Evolutionary conservation across 2,797 vertebrate genomes (phyloP), one percentile per base, ranked within the genome.

Genomic region (Odontamblyopus lacepedii): DNA sequence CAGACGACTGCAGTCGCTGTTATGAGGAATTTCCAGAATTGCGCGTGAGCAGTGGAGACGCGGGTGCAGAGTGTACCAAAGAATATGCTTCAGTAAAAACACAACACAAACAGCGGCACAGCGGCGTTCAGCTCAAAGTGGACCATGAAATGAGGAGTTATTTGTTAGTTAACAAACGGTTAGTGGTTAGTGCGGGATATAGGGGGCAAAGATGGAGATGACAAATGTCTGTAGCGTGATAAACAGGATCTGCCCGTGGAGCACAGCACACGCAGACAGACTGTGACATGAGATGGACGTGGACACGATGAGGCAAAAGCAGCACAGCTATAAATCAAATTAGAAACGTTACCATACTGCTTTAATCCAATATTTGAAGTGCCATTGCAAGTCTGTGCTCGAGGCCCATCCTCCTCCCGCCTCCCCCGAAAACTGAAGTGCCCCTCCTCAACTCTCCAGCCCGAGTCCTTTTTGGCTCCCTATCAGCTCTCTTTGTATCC

Each of bases 291-390:
- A 72, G 70, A 86, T 77, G 85, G 82, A 85, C 70, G 85, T 77
- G 84, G 81, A 89, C 67, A 77, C 41, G 85, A 85, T 75, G 80
- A 90, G 80, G 89, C 84, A 89, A 73, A 84, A 85, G 80, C 85
- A 67, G 89, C 84, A 88, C 85, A 82, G 82, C 78, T n/a, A 78
- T 35, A 90, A 83, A 92, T 88, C 73, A 90, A 91, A 91, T 89
- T 70, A 87, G 82, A 84, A 92, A 93, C 90, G 87, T 94, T 94
- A 94, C 94, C 94, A 95, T 94, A 92, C 92, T 94, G 93, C 92
- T 91, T 94, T 92, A 94, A 93, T 94, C 93, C 94, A 86, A 92
- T 90, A 85, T 87, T 87, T 90, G 90, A 88, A 82, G 84, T 88
- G 90, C 87, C 90, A 93, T 88, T 86, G 90, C 90, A 90, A 92